A percentile compares a stretch with the other conserved stretches of the same genome.
Evolutionary conservation across 2,113 vertebrate genomes (phyloP).

Genomic region (Bufo bufo): DNA sequence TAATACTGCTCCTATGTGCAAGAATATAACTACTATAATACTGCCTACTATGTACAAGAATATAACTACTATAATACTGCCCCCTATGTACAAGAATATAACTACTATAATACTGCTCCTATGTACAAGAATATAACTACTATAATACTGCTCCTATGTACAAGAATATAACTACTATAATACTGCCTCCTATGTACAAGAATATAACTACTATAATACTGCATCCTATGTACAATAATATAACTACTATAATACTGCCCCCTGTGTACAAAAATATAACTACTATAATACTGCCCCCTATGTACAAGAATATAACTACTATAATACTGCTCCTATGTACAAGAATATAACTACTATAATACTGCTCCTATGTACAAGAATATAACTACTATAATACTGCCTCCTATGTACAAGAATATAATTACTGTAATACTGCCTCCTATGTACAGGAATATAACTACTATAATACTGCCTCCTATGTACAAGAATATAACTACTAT

Average conservation of each 20-base stretch:
- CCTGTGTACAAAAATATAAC: neutral
- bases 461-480: too few relatives aligned
- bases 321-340: too few relatives aligned
- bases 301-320: too few relatives aligned
- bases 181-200: neutral
- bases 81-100: neutral
- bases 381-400: neutral
- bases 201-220: neutral
- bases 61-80: neutral
- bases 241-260: neutral
- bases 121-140: too few relatives aligned
- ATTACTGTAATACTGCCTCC: neutral
- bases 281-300: too few relatives aligned
- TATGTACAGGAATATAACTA: neutral
- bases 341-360: too few relatives aligned
- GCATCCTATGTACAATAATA: neutral
- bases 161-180: too few relatives aligned
- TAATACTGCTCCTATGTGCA: neutral
- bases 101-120: too few relatives aligned
- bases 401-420: neutral
- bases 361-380: neutral
- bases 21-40: neutral
- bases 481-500: too few relatives aligned
- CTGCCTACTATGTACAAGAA: neutral
- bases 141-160: too few relatives aligned